phyloP scores from a whole-genome alignment of 1,140 invertebrate genomes.

The Drosophila auraria region DNA sequence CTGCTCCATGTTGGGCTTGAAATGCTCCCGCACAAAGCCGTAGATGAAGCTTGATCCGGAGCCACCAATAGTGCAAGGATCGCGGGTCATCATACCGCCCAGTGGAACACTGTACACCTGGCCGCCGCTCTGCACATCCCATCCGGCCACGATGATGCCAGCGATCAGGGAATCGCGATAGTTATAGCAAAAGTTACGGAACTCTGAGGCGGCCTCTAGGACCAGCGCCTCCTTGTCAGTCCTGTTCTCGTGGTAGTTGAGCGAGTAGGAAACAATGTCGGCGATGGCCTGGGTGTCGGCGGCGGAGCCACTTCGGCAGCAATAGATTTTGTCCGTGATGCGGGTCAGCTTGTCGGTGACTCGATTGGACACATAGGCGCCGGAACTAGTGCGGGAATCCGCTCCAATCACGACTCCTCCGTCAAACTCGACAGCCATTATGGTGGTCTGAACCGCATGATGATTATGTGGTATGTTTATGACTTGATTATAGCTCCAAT shows the following conservation, averaged over 20 bases:
- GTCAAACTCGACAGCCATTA: slow-evolving; percentile 98
- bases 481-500: no score
- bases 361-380: slow-evolving; percentile 97
- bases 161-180: slow-evolving; percentile 96
- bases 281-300: slow-evolving; percentile 99
- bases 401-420: slow-evolving; percentile 98
- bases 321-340: slow-evolving; percentile 98
- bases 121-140: slow-evolving; percentile 95
- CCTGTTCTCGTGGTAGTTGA: slow-evolving; percentile 89
- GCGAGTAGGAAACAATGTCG: slow-evolving; percentile 96
- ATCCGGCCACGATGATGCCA: slow-evolving; percentile 97
- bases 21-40: slow-evolving; percentile 96
- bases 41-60: slow-evolving; percentile 98
- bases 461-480: neutral
- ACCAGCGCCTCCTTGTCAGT: slow-evolving; percentile 94
- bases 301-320: slow-evolving; percentile 97
- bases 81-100: slow-evolving; percentile 97
- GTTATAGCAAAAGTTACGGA: slow-evolving; percentile 97
- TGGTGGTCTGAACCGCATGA: slow-evolving; percentile 90
- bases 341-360: slow-evolving; percentile 98
- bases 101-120: slow-evolving; percentile 96
- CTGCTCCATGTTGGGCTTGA: slow-evolving; percentile 93
- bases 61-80: slow-evolving; percentile 95
- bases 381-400: slow-evolving; percentile 98
- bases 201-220: slow-evolving; percentile 95